A percentile compares a stretch with the other conserved stretches of the same genome.
phyloP scores from a whole-genome alignment of 2,113 vertebrate species.

The Cygnus buccinator region DNA sequence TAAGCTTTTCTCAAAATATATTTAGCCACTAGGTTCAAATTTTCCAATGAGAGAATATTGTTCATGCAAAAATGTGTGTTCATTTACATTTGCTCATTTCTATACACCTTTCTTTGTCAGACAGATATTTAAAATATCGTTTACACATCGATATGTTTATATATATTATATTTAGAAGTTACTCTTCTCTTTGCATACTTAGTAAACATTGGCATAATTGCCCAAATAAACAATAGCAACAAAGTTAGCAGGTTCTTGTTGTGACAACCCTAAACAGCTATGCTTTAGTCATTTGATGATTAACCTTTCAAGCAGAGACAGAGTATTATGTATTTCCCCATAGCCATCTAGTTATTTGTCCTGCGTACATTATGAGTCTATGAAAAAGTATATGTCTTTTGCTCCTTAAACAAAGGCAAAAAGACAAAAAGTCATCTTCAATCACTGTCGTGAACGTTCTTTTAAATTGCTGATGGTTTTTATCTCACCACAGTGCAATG shows the following conservation, averaged over 20 bases:
- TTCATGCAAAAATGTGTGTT: neutral
- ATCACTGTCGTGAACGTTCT: slow-evolving; percentile 24
- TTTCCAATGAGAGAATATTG: neutral
- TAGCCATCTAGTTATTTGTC: neutral
- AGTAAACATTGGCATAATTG: neutral
- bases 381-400: neutral
- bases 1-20: neutral
- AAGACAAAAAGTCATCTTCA: slow-evolving; percentile 34
- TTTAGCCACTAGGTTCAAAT: neutral
- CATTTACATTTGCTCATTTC: neutral
- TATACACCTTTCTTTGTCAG: neutral
- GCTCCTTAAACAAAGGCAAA: slow-evolving; percentile 11
- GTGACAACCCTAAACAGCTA: slow-evolving; percentile 17
- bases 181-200: neutral
- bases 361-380: neutral
- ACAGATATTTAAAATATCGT: neutral
- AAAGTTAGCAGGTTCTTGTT: neutral
- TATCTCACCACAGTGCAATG: neutral
- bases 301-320: neutral
- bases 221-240: neutral
- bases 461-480: slow-evolving; percentile 31
- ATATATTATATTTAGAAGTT: neutral
- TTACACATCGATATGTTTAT: neutral
- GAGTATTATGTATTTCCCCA: neutral
- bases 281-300: slow-evolving; percentile 12